These are phyloP conservation scores for Manis pentadactyla DNA, from an alignment of 2,797 vertebrate genomes.

Conservation along the genomic window DNA sequence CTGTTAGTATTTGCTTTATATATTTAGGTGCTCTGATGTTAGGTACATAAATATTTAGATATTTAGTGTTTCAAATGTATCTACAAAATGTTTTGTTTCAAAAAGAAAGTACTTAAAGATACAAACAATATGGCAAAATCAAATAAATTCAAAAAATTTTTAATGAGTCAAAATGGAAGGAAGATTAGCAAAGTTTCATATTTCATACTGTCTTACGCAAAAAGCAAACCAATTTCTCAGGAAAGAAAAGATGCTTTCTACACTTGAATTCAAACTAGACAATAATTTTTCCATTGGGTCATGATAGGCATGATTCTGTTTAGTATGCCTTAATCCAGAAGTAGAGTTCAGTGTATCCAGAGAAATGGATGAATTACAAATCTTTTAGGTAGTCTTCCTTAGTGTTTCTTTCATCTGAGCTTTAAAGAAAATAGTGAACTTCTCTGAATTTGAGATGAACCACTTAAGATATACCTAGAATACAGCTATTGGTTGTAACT, in stretches of 20 bases:
- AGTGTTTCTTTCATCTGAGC: conserved; percentile 41
- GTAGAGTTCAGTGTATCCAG: not conserved
- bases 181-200: not conserved
- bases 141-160: not conserved
- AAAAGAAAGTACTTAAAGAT: not conserved
- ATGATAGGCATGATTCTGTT: conserved; percentile 17
- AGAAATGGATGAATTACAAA: conserved; percentile 24
- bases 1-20: not conserved
- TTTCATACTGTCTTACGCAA: not conserved
- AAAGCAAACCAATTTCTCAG: conserved; percentile 1
- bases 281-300: not conserved
- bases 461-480: conserved; percentile 37
- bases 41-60: not conserved
- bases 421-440: conserved; percentile 48
- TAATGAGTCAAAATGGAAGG: not conserved
- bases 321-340: not conserved
- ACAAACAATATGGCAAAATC: conserved; percentile 10
- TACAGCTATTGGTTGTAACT: conserved; percentile 58
- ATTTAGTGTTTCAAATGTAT: not conserved
- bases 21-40: not conserved
- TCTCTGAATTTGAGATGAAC: conserved; percentile 55
- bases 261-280: conserved; percentile 45
- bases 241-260: not conserved
- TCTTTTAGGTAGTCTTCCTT: not conserved
- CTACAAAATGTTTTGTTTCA: not conserved